A percentile compares a stretch with the other conserved stretches of the same genome.
These are phyloP conservation scores for Limnephilus lunatus DNA, from an alignment of 2,888 invertebrate genomes.

Conservation along the genomic window DNA sequence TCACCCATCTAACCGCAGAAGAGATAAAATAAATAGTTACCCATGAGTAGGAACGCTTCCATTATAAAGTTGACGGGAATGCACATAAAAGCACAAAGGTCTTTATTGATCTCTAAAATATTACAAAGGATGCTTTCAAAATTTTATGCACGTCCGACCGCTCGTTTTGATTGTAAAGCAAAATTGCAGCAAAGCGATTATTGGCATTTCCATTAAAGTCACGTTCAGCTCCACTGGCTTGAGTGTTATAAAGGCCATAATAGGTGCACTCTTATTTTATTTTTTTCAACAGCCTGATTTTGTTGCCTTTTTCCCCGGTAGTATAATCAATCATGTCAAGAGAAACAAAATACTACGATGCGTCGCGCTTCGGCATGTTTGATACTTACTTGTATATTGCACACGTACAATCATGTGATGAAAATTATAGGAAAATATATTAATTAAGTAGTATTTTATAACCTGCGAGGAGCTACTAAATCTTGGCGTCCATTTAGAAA, in stretches of 20 bases:
- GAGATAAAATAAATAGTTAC: neutral
- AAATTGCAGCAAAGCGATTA: conserved; percentile 4
- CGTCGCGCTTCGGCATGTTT: neutral
- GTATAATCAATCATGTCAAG: conserved; percentile 11
- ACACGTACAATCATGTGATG: neutral
- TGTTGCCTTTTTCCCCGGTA: neutral
- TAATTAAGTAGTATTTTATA: neutral
- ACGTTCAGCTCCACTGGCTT: conserved; percentile 1
- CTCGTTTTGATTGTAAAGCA: conserved; percentile 9
- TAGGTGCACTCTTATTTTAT: neutral
- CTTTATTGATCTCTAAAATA: neutral
- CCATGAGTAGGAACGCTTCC: neutral
- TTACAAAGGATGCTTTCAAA: neutral
- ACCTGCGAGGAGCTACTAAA: neutral
- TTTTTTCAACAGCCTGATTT: neutral
- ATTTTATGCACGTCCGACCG: neutral
- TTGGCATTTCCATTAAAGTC: conserved; percentile 4
- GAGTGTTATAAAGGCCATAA: neutral
- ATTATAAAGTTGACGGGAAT: neutral
- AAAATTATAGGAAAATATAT: neutral
- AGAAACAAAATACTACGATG: neutral
- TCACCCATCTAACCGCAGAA: neutral
- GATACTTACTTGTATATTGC: neutral
- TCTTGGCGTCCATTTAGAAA: neutral
- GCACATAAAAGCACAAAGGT: neutral